Evolutionary conservation across 2,797 vertebrate genomes (phyloP), one percentile per base, ranked within the genome.

Genomic region (Podargus strigoides): DNA sequence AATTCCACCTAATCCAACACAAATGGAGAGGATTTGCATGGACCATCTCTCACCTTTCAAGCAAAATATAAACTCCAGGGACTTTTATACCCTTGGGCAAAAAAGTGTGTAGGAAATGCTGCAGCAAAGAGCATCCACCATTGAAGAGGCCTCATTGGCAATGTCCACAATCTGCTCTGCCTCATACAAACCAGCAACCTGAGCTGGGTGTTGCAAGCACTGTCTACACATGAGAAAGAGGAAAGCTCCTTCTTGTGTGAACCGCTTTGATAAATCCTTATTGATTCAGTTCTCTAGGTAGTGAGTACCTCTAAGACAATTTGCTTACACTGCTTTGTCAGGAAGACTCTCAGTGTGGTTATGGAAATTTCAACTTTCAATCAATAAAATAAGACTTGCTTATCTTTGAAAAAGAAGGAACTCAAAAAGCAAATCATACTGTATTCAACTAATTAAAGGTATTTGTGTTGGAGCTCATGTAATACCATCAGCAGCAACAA

Each of bases 291-390:
- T 55, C 47, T 90, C 74, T 89, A 53, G 74, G 58, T 84, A 91
- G 53, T 12, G 27, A 77, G 44, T 5, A 37, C 23, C 69, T 72
- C 50, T 22, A 32, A 93, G 46, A 76, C n/a, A 86, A 76, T 90
- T 89, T 85, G 42, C 67, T 89, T 79, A 63, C 13, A 7, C 36
- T 87, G 78, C 84, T 87, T 83, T 92, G 86, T 92, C 90, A 94
- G 89, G 86, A 89, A 82, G 58, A 59, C 17, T 81, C 37, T 50
- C 47, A 12, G 3, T 12, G 30, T 58, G 55, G 58, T 84, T 88
- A 69, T 73, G 83, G 67, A 95, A 74, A 91, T 82, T 69, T 68
- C 62, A 93, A 50, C 46, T 63, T 73, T 49, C 50, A 78, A 49
- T 90, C 85, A 81, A 68, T 60, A 63, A 64, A 91, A n/a, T 17